Percentiles rank a stretch among this genome's conserved stretches.
These are phyloP conservation scores for Omphaloscelis lunosa DNA, from an alignment of 2,888 invertebrate species.

Conservation along the genomic window DNA sequence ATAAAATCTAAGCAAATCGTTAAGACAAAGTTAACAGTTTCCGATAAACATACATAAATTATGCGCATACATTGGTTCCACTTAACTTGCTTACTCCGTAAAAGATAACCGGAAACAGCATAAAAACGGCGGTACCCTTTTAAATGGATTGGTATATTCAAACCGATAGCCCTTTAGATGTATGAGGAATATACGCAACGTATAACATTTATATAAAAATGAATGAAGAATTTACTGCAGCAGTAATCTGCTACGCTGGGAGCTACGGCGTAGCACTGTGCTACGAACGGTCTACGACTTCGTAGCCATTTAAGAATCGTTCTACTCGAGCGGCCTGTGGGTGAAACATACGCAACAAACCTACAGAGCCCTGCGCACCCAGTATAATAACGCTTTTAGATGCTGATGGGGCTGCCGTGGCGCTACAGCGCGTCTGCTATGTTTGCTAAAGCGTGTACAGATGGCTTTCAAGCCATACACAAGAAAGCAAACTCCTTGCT, in stretches of 20 bases:
- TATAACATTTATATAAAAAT: slow-evolving; percentile 41
- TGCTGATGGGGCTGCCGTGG: too few relatives aligned
- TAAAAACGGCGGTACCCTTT: slow-evolving; percentile 49
- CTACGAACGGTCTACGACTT: slow-evolving; percentile 16
- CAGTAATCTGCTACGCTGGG: slow-evolving; percentile 1
- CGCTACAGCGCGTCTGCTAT: too few relatives aligned
- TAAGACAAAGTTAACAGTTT: slow-evolving; percentile 15
- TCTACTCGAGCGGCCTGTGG: too few relatives aligned
- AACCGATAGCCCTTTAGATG: slow-evolving; percentile 26
- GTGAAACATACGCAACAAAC: too few relatives aligned
- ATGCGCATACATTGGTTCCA: slow-evolving; percentile 35
- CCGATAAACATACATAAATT: slow-evolving; percentile 32
- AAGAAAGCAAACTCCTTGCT: too few relatives aligned
- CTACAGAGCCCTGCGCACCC: too few relatives aligned
- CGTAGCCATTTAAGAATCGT: slow-evolving; percentile 3
- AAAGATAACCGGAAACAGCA: slow-evolving; percentile 39
- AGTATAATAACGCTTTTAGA: too few relatives aligned
- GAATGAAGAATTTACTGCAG: slow-evolving; percentile 3
- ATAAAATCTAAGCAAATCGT: neutral
- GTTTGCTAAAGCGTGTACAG: too few relatives aligned
- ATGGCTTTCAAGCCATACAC: too few relatives aligned
- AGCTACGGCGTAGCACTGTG: slow-evolving; percentile 38
- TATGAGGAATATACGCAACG: slow-evolving; percentile 7
- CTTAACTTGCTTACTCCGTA: slow-evolving; percentile 21
- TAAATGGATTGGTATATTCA: slow-evolving; percentile 45